Evolutionary conservation across 2,797 vertebrate species (phyloP).

Genomic region (Discoglossus pictus): DNA sequence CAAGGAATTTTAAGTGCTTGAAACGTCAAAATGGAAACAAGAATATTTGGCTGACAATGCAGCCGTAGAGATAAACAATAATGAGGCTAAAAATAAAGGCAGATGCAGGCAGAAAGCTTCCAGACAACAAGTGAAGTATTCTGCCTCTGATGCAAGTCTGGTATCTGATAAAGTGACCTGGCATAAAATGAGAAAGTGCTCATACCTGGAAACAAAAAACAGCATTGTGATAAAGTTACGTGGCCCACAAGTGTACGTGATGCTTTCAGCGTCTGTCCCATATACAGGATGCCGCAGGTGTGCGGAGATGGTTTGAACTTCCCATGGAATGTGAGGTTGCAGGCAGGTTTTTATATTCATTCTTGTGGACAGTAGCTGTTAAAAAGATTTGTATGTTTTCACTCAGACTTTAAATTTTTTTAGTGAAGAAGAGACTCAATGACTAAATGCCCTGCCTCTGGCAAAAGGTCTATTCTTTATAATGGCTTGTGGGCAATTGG

Average conservation of each 20-base stretch:
- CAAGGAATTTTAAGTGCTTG: constrained; percentile 19
- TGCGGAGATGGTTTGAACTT: neutral
- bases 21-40: constrained; percentile 14
- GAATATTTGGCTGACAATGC: neutral
- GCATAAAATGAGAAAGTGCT: neutral
- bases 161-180: constrained; percentile 37
- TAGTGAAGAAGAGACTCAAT: no score
- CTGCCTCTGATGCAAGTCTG: constrained; percentile 21
- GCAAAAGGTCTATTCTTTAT: no score
- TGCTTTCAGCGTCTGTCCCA: neutral
- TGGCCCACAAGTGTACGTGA: constrained; percentile 9
- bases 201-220: constrained; percentile 5
- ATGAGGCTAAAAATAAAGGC: no score
- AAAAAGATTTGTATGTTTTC: no score
- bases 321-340: no score
- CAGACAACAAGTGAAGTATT: neutral
- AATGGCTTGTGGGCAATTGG: no score
- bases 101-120: neutral
- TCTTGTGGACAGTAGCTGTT: no score
- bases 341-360: no score
- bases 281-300: neutral
- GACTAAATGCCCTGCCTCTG: no score
- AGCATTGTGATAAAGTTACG: constrained; percentile 25
- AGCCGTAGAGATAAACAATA: no score
- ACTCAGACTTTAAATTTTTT: no score